Evolutionary conservation across 2,113 vertebrate genomes (phyloP).

Genomic region (Plectropomus leopardus): DNA sequence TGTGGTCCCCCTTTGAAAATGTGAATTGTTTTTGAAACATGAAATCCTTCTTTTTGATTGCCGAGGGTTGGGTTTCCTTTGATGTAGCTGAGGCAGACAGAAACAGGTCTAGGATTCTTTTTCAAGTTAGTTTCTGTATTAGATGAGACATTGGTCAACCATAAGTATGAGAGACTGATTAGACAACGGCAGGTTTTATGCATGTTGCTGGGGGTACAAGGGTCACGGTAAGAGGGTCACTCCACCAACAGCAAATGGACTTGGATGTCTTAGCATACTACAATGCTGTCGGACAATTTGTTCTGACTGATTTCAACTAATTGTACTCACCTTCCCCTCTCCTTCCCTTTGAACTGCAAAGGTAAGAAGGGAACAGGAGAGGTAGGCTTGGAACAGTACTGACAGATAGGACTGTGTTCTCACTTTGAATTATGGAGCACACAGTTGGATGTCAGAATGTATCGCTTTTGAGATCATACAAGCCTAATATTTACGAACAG

Average conservation of each 20-base stretch:
- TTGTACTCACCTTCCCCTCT: constrained; percentile 82
- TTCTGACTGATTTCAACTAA: constrained; percentile 84
- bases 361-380: constrained; percentile 67
- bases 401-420: constrained; percentile 79
- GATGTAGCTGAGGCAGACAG: constrained; percentile 74
- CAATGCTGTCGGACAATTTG: constrained; percentile 81
- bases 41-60: constrained; percentile 81
- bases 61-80: constrained; percentile 73
- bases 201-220: constrained; percentile 38
- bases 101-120: constrained; percentile 76
- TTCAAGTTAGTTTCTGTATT: constrained; percentile 72
- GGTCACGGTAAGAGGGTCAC: constrained; percentile 69
- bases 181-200: constrained; percentile 52
- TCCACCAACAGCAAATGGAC: constrained; percentile 65
- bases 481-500: constrained; percentile 71
- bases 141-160: constrained; percentile 66
- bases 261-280: constrained; percentile 62
- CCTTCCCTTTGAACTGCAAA: constrained; percentile 83
- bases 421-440: constrained; percentile 83
- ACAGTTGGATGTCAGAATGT: constrained; percentile 69
- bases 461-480: constrained; percentile 67
- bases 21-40: constrained; percentile 82
- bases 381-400: constrained; percentile 76
- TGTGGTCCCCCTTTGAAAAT: constrained; percentile 77
- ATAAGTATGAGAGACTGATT: constrained; percentile 59